phyloP scores from a whole-genome alignment of 2,888 invertebrate species.

The Neoaliturus tenellus region DNA sequence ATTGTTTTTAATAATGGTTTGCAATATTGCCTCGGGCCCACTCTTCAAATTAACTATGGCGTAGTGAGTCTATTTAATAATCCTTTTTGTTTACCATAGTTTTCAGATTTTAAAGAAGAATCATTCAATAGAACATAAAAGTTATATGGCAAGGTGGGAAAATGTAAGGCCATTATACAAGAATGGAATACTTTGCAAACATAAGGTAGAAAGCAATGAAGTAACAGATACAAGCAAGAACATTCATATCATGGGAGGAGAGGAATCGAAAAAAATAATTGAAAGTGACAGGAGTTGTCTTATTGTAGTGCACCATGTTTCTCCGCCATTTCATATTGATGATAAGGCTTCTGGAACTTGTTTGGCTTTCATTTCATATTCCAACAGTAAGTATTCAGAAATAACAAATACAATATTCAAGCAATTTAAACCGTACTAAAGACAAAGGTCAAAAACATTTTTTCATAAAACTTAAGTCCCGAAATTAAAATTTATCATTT shows the following conservation, averaged over 20 bases:
- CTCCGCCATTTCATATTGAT: not conserved
- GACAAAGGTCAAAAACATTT: too few species aligned
- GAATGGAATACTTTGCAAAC: not conserved
- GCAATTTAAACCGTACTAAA: too few species aligned
- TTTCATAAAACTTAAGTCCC: too few species aligned
- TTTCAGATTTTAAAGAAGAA: not conserved
- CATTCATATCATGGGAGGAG: not conserved
- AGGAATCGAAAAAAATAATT: not conserved
- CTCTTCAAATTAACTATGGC: too few species aligned
- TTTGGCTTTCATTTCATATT: not conserved
- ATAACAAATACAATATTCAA: too few species aligned
- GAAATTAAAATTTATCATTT: too few species aligned
- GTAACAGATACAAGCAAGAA: not conserved
- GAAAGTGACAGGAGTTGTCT: not conserved
- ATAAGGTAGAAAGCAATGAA: not conserved
- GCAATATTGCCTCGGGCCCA: too few species aligned
- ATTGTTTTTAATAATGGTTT: too few species aligned
- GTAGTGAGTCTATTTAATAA: not conserved
- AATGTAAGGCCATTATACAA: not conserved
- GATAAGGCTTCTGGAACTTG: not conserved
- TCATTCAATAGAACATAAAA: not conserved
- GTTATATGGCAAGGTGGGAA: not conserved
- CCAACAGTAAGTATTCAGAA: not conserved
- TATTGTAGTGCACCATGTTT: conserved; percentile 9
- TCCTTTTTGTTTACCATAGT: not conserved